These are phyloP conservation scores for Clamator glandarius DNA, from an alignment of 2,797 vertebrate species.

Conservation along the genomic window DNA sequence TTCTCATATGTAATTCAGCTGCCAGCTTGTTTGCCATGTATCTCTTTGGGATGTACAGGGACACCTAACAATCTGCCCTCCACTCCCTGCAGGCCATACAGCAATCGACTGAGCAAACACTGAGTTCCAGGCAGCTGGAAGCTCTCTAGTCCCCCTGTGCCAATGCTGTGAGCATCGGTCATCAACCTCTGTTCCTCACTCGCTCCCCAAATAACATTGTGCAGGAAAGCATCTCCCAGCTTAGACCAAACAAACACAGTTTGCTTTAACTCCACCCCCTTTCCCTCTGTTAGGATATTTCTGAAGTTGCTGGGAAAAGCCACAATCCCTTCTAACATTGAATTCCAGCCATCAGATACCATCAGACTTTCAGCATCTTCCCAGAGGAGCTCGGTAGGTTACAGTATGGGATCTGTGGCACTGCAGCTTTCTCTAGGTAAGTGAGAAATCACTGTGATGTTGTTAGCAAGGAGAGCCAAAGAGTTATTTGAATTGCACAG, in stretches of 20 bases:
- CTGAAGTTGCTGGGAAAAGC: slow-evolving; percentile 32
- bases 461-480: slow-evolving; percentile 1
- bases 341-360: slow-evolving; percentile 14
- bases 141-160: background rate
- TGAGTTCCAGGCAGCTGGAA: slow-evolving; percentile 11
- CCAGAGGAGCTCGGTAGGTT: background rate
- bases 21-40: background rate
- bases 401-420: background rate
- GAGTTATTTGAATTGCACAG: slow-evolving; percentile 37
- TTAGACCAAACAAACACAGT: background rate
- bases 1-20: background rate
- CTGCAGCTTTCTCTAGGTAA: slow-evolving; percentile 8
- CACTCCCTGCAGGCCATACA: background rate
- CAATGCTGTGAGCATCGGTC: background rate
- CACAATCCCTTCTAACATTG: background rate
- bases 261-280: background rate
- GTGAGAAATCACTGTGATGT: background rate
- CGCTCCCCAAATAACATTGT: background rate
- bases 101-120: background rate
- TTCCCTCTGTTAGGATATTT: background rate
- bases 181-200: slow-evolving; percentile 10
- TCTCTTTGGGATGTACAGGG: background rate
- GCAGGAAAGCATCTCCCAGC: background rate
- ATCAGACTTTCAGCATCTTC: slow-evolving; percentile 30
- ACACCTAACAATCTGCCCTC: background rate